Evolutionary conservation across 1,140 invertebrate genomes (phyloP).

Genomic region (Dinoponera quadriceps): DNA sequence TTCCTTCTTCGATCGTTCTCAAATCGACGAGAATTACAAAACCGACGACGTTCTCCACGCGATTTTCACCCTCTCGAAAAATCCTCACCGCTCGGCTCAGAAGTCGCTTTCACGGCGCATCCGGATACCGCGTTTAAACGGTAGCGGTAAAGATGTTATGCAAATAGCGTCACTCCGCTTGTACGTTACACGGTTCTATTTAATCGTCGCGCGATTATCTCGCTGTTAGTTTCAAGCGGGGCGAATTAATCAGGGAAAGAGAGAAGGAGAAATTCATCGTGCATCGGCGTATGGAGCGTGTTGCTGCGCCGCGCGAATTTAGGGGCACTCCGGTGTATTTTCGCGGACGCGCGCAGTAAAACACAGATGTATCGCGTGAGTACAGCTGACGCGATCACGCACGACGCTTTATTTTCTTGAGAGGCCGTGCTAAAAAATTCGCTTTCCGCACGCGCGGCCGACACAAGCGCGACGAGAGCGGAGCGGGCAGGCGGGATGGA

Average conservation of each 20-base stretch:
- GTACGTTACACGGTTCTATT: conserved; percentile 17
- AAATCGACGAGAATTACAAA: conserved; percentile 39
- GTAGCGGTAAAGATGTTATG: conserved; percentile 6
- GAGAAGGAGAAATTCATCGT: too few species aligned
- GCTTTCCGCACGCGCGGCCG: conserved; percentile 44
- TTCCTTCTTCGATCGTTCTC: not conserved
- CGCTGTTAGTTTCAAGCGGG: too few species aligned
- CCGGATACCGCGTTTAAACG: conserved; percentile 17
- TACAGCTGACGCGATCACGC: conserved; percentile 27
- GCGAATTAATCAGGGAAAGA: too few species aligned
- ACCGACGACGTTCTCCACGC: conserved; percentile 17
- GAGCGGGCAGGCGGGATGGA: conserved; percentile 7
- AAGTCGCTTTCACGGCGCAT: conserved; percentile 9
- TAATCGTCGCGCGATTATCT: not conserved
- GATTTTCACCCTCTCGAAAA: conserved; percentile 61
- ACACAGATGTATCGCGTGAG: conserved; percentile 63
- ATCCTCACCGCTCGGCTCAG: conserved; percentile 6
- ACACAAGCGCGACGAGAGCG: conserved; percentile 17
- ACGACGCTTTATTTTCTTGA: conserved; percentile 60
- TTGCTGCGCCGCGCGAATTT: not conserved
- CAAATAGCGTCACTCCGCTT: not conserved
- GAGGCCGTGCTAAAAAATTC: conserved; percentile 57
- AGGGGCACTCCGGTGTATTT: not conserved
- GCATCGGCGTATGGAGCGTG: not conserved
- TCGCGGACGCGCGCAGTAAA: conserved; percentile 15